Evolutionary conservation across 2,113 vertebrate genomes (phyloP), one percentile per base, ranked within the genome.

Genomic region (Ondatra zibethicus): DNA sequence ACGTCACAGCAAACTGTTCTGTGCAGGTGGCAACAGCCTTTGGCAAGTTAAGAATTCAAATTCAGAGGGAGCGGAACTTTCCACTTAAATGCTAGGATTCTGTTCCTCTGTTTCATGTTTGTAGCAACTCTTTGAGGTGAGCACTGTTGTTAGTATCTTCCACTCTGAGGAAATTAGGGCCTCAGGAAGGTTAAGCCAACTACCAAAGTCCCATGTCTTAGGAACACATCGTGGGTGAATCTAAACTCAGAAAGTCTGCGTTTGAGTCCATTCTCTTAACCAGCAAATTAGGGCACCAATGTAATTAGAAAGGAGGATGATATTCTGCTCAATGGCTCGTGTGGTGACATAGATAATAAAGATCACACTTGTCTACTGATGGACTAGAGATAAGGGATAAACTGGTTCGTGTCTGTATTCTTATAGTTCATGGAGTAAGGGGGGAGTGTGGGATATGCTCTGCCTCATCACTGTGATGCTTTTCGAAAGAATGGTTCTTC

Each of bases 41-140:
- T 21, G 13, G 23, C 29, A 90, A 85, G 76, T 63, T 29, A 82
- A 94, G 21, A 85, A 80, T 12, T 31, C 63, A 72, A 75, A 88
- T 47, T 68, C 61, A 78, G 85, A 94, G 47, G 76, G 10, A 89
- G 95, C 70, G 85, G 45, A 96, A 47, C 21, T 89, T 91, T 82
- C 42, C 52, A 14, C 61, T 55, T 58, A 75, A 78, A 13, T 42
- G 13, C 70, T 68, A 72, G 92, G 89, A 80, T 96, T 52, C 39
- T 0, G 8, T 27, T 88, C 27, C 27, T 88, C 89, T 63, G 72
- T 73, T 93, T 96, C 65, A 85, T 50, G 39, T 29, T 81, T 76
- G 76, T 6, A 85, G n/a, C 7, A 92, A 76, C 33, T 27, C 93
- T 91, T 75, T 58, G 55, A 87, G 55, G 31, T 42, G 58, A 93